Evolutionary conservation across 2,797 vertebrate species (phyloP).

Genomic region (Varecia variegata): DNA sequence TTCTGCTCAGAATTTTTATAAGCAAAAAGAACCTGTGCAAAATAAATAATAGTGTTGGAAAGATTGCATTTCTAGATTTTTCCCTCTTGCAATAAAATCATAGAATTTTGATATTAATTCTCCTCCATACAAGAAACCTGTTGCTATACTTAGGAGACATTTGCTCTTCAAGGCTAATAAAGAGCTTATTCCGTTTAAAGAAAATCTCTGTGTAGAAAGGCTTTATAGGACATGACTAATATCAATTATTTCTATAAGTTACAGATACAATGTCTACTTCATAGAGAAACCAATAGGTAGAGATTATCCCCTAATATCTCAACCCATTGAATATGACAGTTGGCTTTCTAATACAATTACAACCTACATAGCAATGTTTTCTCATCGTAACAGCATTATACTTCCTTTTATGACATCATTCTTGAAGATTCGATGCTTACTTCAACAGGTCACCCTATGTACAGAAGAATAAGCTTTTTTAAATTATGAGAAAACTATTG

Average conservation of each 20-base stretch:
- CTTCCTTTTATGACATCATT: not conserved
- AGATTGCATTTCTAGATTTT: accelerated
- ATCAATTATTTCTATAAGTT: not conserved
- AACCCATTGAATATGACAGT: not conserved
- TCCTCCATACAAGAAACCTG: not conserved
- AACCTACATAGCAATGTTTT: not conserved
- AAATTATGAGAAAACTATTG: not conserved
- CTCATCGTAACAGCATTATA: no score
- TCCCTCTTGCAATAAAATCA: not conserved
- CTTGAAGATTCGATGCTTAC: not conserved
- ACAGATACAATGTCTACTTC: not conserved
- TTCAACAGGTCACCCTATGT: not conserved
- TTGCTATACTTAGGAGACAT: not conserved
- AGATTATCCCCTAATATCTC: not conserved
- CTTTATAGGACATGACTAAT: not conserved
- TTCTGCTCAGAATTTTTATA: not conserved
- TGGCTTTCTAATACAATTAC: not conserved
- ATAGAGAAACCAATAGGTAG: not conserved
- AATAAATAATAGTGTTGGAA: not conserved
- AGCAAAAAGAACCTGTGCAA: not conserved
- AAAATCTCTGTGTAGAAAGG: not conserved
- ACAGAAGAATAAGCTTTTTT: not conserved
- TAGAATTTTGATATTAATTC: not conserved
- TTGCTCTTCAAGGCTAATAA: not conserved
- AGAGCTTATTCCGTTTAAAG: not conserved